Conservation (phyloP, 2,113 vertebrate species). For the Phylloscopus trochilus region DNA sequence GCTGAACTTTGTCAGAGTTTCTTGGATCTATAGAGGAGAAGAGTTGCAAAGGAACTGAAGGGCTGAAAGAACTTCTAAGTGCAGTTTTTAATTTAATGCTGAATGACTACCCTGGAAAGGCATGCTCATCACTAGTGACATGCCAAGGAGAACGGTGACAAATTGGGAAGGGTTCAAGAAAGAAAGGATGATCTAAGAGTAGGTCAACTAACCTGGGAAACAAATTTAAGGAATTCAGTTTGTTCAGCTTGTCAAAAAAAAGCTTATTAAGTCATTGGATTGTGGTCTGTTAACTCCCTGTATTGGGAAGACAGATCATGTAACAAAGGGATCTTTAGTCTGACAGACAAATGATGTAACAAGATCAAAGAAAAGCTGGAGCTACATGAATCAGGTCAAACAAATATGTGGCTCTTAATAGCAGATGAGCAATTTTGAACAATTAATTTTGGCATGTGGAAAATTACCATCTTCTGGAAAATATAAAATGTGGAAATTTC, state of each 20-base stretch:
- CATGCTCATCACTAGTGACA: neutral
- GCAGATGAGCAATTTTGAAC: neutral
- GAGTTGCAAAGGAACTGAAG: neutral
- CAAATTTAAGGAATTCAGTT: neutral
- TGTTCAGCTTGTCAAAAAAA: neutral
- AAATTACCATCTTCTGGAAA: neutral
- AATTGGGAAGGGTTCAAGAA: neutral
- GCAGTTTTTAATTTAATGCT: neutral
- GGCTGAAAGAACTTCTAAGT: neutral
- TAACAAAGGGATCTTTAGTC: constrained; percentile 34
- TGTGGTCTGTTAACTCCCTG: neutral
- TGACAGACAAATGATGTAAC: neutral
- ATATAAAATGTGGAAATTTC: neutral
- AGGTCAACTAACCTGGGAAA: neutral
- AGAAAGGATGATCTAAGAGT: neutral
- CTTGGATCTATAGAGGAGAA: neutral
- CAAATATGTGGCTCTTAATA: neutral
- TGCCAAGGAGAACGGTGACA: neutral
- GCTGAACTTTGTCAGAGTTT: neutral
- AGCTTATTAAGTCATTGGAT: neutral
- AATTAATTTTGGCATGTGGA: neutral
- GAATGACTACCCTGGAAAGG: neutral
- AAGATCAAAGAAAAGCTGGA: constrained; percentile 30
- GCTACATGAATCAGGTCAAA: neutral
- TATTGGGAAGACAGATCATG: neutral